Percentiles rank a stretch among this genome's conserved stretches.
Conservation (phyloP, 2,888 invertebrate genomes). For the Macrophya alboannulata region DNA sequence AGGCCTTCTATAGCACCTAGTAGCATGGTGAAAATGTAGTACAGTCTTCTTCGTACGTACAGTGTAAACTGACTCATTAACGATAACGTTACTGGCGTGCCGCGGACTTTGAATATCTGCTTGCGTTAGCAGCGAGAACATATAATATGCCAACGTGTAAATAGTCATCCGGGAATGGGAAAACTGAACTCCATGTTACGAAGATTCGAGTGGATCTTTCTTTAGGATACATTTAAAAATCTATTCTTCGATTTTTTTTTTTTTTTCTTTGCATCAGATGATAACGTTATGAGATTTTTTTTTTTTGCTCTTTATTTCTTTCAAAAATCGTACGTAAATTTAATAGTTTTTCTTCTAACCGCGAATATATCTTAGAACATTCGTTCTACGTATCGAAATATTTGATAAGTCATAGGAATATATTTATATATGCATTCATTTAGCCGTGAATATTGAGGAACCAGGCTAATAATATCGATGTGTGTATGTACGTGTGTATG, state of each 20-base stretch:
- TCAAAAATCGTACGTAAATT: no score
- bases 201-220: background rate
- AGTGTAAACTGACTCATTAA: background rate
- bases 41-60: background rate
- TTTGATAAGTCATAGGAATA: background rate
- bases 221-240: background rate
- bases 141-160: background rate
- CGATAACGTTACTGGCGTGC: background rate
- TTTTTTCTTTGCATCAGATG: no score
- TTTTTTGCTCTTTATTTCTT: no score
- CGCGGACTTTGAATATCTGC: constrained; percentile 31
- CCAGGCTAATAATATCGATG: no score
- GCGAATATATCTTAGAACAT: no score
- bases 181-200: background rate
- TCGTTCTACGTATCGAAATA: background rate
- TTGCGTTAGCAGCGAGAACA: constrained; percentile 14
- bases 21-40: background rate
- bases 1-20: background rate
- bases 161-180: background rate
- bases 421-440: no score
- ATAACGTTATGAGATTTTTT: no score
- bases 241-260: background rate
- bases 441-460: background rate
- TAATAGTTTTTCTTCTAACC: no score
- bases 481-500: no score